These are phyloP conservation scores for Lysiphlebus fabarum DNA, from an alignment of 1,140 invertebrate genomes.

Conservation along the genomic window DNA sequence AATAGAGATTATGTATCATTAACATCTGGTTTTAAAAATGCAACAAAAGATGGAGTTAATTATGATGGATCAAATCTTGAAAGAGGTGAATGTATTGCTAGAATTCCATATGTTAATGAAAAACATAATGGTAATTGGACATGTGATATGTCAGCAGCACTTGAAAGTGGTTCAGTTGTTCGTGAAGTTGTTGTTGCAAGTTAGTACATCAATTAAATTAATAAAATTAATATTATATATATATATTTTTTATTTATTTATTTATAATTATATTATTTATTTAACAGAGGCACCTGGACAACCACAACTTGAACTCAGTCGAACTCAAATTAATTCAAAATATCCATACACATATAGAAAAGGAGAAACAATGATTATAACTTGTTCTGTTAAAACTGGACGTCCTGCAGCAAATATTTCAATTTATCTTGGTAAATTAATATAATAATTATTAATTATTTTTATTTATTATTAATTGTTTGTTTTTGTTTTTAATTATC, in stretches of 20 bases:
- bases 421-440: constrained; percentile 62
- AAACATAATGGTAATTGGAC: constrained; percentile 66
- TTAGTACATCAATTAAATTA: constrained; percentile 52
- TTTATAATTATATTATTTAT: constrained; percentile 32
- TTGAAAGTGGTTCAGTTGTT: too few species aligned
- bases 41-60: constrained; percentile 46
- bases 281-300: constrained; percentile 57
- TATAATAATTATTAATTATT: constrained; percentile 18
- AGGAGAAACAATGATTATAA: constrained; percentile 61
- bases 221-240: not conserved
- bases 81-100: constrained; percentile 67
- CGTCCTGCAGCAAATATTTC: constrained; percentile 70
- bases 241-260: constrained; percentile 19
- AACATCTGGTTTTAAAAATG: constrained; percentile 4
- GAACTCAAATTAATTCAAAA: constrained; percentile 40
- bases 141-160: constrained; percentile 54
- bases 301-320: constrained; percentile 58
- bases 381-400: constrained; percentile 65
- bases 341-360: constrained; percentile 54
- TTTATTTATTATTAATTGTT: not conserved
- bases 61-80: constrained; percentile 60
- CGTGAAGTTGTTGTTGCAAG: constrained; percentile 64
- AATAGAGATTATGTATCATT: constrained; percentile 38
- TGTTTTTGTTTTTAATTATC: not conserved
- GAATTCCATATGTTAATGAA: constrained; percentile 61